Evolutionary conservation across 2,888 invertebrate species (phyloP), one percentile per base, ranked within the genome.

Genomic region (Acanthosoma haemorrhoidale): DNA sequence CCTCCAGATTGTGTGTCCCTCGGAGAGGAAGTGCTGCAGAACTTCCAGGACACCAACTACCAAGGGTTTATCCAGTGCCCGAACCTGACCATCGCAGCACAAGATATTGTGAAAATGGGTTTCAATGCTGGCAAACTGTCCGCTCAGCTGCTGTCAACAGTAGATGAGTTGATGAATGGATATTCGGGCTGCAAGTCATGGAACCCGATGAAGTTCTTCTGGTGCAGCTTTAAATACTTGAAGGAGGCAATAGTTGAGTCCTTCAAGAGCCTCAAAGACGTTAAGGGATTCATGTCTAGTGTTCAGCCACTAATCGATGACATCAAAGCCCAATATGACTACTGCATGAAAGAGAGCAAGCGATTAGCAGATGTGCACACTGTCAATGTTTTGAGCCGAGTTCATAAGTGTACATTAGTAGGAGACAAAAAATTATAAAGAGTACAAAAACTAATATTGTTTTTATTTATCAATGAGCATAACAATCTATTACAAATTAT

Each of bases 161-260:
- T 25, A 4, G 63, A 63, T 38, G 63, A 63, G 15, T 18, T 63
- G n/a, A 34, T 63, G 36, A 63, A 63, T 25, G 63, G 63, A 21
- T 39, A 16, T 8, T 31, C 34, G 1, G 18, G 25, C 29, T 63
- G 63, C 9, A 38, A 21, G 39, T 38, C 36, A 6, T 63, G 63
- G 63, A 63, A 63, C 18, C 39, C 39, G 3, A 6, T 36, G 2
- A 63, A 63, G 15, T 38, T 39, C n/a, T n/a, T 63, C 8, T 39
- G 25, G 32, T 63, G 63, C 15, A 29, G 25, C n/a, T 38, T 38
- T 29, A 16, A n/a, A 31, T 63, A 25, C 21, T 21, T 63, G 11
- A 63, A 63, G 25, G 34, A 31, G 9, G 32, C 63, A 21, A 16
- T 63, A 1, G 25, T 38, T 1, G 16, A 63, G 32, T 15, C 34